Evolutionary conservation across 2,888 invertebrate species (phyloP).

Genomic region (Myopa tessellatipennis): DNA sequence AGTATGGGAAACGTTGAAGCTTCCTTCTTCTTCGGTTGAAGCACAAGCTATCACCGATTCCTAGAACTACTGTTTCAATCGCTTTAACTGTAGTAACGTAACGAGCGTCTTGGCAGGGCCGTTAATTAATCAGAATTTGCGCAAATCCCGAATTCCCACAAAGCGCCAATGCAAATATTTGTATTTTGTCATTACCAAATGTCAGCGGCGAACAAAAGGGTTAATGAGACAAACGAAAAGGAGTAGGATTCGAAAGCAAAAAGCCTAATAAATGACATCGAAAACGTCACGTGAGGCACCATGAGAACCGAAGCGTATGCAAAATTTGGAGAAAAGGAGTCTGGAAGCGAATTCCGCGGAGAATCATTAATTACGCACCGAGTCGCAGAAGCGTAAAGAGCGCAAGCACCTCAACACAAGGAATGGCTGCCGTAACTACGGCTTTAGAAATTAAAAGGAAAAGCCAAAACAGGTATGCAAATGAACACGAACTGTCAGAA

Average conservation of each 20-base stretch:
- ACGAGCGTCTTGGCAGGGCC: too few species aligned
- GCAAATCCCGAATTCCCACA: conserved; percentile 37
- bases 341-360: conserved; percentile 52
- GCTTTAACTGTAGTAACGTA: not conserved
- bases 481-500: conserved; percentile 48
- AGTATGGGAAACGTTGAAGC: not conserved
- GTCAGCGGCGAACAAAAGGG: conserved; percentile 62
- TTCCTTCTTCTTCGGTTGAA: not conserved
- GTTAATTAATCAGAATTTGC: conserved; percentile 44
- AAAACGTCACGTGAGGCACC: conserved; percentile 26
- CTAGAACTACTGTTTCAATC: not conserved
- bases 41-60: too few species aligned
- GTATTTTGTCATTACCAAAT: conserved; percentile 42
- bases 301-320: conserved; percentile 45
- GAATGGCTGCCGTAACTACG: conserved; percentile 36
- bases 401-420: conserved; percentile 17
- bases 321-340: not conserved
- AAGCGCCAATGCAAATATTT: conserved; percentile 46
- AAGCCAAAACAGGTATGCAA: conserved; percentile 48
- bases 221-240: conserved; percentile 60
- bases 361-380: conserved; percentile 61
- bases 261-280: conserved; percentile 48
- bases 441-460: conserved; percentile 39
- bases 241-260: conserved; percentile 44
- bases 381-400: conserved; percentile 29